These are phyloP conservation scores for Chloroceryle aenea DNA, from an alignment of 2,113 vertebrate genomes.

Conservation along the genomic window DNA sequence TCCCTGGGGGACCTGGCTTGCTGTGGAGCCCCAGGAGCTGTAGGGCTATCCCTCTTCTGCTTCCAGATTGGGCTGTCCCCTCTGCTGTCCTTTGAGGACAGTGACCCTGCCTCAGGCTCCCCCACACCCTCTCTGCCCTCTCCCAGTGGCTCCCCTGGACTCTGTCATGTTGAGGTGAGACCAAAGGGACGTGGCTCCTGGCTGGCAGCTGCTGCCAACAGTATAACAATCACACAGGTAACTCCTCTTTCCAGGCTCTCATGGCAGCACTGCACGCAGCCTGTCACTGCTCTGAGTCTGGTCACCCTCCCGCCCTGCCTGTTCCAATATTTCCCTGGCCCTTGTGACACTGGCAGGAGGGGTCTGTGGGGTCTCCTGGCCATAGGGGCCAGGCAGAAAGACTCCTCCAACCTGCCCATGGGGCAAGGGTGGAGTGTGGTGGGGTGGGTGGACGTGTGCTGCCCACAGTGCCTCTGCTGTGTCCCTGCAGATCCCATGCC, in stretches of 20 bases:
- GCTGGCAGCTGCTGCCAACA: slow-evolving; percentile 62
- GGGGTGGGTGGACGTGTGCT: background rate
- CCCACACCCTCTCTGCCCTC: background rate
- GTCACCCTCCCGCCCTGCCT: background rate
- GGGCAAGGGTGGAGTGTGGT: background rate
- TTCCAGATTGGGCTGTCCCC: slow-evolving; percentile 89
- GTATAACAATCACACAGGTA: slow-evolving; percentile 34
- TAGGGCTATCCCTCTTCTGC: background rate
- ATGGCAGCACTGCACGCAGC: background rate
- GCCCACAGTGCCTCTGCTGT: background rate
- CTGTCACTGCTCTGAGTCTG: background rate
- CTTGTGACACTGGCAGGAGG: background rate
- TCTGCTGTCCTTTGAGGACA: slow-evolving; percentile 82
- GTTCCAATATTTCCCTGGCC: background rate
- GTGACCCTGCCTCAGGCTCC: background rate
- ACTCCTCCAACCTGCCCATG: background rate
- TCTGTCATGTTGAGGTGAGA: slow-evolving; percentile 65
- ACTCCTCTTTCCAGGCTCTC: background rate
- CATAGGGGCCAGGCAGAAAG: background rate
- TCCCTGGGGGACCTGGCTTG: background rate
- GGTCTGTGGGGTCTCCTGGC: background rate
- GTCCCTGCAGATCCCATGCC: background rate
- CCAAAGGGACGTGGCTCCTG: slow-evolving; percentile 76
- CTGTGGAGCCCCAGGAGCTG: fast-evolving
- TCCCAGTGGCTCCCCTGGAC: slow-evolving; percentile 13